Conservation (phyloP, 2,888 invertebrate genomes). For the Syritta pipiens region DNA sequence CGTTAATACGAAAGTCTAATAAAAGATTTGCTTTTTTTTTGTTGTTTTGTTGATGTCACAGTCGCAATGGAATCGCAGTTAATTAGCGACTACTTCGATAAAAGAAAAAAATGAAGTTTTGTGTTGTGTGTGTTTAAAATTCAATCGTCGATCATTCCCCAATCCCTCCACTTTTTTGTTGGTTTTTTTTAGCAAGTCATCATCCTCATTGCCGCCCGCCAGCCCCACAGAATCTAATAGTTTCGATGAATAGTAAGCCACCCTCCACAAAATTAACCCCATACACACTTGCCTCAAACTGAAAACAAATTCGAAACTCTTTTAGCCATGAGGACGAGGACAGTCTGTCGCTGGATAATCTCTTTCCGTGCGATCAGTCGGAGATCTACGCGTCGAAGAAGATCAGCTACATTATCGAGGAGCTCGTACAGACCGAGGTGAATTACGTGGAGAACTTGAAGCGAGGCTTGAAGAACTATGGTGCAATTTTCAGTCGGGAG, state of each 20-base stretch:
- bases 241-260: constrained; percentile 62
- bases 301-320: not conserved
- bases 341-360: constrained; percentile 76
- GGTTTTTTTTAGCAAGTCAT: constrained; percentile 45
- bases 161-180: no score
- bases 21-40: constrained; percentile 36
- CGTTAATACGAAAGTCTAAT: constrained; percentile 32
- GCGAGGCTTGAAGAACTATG: constrained; percentile 76
- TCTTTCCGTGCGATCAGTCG: constrained; percentile 77
- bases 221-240: constrained; percentile 35
- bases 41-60: constrained; percentile 54
- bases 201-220: constrained; percentile 21
- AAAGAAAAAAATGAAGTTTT: constrained; percentile 1
- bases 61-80: constrained; percentile 35
- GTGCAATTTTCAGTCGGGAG: constrained; percentile 71
- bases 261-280: constrained; percentile 9
- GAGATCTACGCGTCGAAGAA: constrained; percentile 77
- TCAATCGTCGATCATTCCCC: constrained; percentile 29
- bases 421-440: constrained; percentile 78
- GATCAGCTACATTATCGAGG: constrained; percentile 78
- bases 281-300: not conserved
- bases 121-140: constrained; percentile 25
- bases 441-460: constrained; percentile 77
- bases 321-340: constrained; percentile 77
- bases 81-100: constrained; percentile 57